These are phyloP conservation scores for Nautilus pompilius DNA, from an alignment of 1,140 invertebrate genomes.

Conservation along the genomic window DNA sequence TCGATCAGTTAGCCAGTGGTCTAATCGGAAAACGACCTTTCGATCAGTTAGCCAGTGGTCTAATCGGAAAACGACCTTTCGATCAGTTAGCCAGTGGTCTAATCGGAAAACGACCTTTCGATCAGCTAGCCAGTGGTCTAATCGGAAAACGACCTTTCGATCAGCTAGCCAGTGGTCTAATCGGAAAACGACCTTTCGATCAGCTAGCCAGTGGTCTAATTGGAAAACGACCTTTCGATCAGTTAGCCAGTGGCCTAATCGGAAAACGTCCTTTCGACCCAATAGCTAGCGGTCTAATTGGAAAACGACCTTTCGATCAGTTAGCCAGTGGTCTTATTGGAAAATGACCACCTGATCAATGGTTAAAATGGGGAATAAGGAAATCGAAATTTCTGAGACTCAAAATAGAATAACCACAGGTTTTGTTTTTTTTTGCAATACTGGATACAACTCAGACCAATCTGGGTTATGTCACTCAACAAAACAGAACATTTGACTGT, in stretches of 20 bases:
- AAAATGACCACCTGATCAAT: background rate
- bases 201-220: conserved; percentile 20
- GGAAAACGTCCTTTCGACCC: conserved; percentile 18
- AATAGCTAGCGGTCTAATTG: conserved; percentile 23
- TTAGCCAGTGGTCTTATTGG: conserved; percentile 17
- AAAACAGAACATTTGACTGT: too few relatives aligned
- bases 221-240: conserved; percentile 15
- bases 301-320: conserved; percentile 15
- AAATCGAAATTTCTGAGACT: too few relatives aligned
- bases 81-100: conserved; percentile 27
- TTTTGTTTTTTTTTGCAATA: too few relatives aligned
- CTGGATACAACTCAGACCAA: too few relatives aligned
- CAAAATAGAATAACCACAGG: too few relatives aligned
- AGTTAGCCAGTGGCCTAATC: background rate
- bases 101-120: conserved; percentile 29
- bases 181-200: conserved; percentile 23
- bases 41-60: conserved; percentile 26
- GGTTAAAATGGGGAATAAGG: too few relatives aligned
- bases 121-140: conserved; percentile 26
- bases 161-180: conserved; percentile 8
- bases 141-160: conserved; percentile 18
- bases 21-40: conserved; percentile 16
- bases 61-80: conserved; percentile 30
- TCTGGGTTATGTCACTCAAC: too few relatives aligned
- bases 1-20: conserved; percentile 11